Evolutionary conservation across 2,888 invertebrate species (phyloP), one percentile per base, ranked within the genome.

Genomic region (Parasteatoda lunata): DNA sequence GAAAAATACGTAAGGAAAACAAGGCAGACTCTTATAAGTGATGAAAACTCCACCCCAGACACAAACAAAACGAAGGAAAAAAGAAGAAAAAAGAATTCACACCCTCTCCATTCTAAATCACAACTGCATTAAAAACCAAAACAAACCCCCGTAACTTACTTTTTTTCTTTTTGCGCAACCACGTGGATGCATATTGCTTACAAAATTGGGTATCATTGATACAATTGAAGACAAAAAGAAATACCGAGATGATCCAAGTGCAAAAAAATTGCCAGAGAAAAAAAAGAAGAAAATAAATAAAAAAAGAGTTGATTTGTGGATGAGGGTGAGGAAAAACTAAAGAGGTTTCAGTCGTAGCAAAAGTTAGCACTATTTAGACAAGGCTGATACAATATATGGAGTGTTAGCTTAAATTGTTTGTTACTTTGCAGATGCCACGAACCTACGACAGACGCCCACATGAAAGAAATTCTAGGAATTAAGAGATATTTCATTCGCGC

Each of bases 351-450:
- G 76, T 80, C 52, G 54, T 59, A 45, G 76, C 70, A 76, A 85
- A 85, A 85, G 85, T 80, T 85, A 80, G 72, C 85, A 80, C 85
- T 86, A 80, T 86, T 86, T 86, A 86, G 85, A 80, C 85, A 86
- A 72, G 80, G 54, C 76, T 66, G 80, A 72, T 66, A 86, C 85
- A 86, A 86, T 86, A 76, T 80, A 80, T 86, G 85, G 80, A 76
- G 85, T 86, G 85, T 86, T 86, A 79, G 80, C 65, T 47, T 47
- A 69, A 77, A 86, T 81, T 86, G 85, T 86, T 86, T 86, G 80
- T 70, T 86, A 86, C 76, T 70, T 70, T 76, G 52, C 85, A 86
- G 85, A 86, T 86, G 85, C 80, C 85, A 76, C 70, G 59, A 66
- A 73, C 71, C 68, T 54, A 54, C 68, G 79, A 85, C 76, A 86